Percentiles rank a stretch among this genome's conserved stretches.
Conservation (phyloP, 2,113 vertebrate genomes). For the Sylvietta virens region DNA sequence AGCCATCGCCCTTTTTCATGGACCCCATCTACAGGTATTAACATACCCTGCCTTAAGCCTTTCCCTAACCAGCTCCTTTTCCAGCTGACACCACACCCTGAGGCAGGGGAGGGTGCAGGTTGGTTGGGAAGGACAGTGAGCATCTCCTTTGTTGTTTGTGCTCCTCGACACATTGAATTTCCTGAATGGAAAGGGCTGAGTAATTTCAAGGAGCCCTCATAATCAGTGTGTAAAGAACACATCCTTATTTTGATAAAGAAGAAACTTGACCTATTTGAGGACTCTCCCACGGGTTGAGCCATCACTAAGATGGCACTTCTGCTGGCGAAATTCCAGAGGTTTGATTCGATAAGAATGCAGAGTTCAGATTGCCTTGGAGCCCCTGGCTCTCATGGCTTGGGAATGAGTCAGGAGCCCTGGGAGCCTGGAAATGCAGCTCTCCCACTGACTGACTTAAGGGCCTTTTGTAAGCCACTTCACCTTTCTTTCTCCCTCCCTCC, state of each 20-base stretch:
- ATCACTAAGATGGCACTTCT: constrained; percentile 51
- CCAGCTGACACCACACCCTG: not conserved
- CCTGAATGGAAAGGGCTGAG: not conserved
- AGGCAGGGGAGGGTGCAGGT: not conserved
- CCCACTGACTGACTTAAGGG: constrained; percentile 24
- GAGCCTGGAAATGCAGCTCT: constrained; percentile 52
- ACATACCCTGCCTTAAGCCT: constrained; percentile 72
- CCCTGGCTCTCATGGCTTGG: constrained; percentile 19
- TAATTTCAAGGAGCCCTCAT: not conserved
- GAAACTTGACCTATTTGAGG: constrained; percentile 48
- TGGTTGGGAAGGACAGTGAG: not conserved
- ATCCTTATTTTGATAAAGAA: constrained; percentile 48
- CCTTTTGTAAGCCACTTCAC: constrained; percentile 21
- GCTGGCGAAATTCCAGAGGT: constrained; percentile 55
- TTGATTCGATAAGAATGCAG: constrained; percentile 58
- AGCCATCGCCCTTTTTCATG: constrained; percentile 99
- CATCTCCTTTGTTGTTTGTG: not conserved
- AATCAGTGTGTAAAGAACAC: not conserved
- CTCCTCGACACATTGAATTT: not conserved
- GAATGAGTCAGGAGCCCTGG: constrained; percentile 63
- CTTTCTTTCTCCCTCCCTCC: not conserved
- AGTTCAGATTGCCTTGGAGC: constrained; percentile 48
- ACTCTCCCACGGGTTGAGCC: constrained; percentile 55
- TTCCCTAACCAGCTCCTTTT: not conserved
- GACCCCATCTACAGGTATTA: constrained; percentile 99